Evolutionary conservation across 1,140 invertebrate genomes (phyloP).

Genomic region (Adelges cooleyi): DNA sequence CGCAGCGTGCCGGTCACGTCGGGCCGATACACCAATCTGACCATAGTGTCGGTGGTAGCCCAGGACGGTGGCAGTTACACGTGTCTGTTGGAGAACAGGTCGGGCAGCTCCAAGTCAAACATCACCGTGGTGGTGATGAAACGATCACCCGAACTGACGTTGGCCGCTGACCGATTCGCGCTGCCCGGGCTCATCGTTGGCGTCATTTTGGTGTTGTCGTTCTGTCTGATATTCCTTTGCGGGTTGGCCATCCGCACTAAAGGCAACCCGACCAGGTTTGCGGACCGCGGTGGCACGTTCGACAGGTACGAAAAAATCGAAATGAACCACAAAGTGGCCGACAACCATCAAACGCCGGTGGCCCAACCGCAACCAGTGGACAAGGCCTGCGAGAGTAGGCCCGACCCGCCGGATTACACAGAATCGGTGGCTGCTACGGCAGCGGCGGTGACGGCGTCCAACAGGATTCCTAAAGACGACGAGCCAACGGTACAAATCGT

Average conservation of each 20-base stretch:
- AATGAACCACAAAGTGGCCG: slow-evolving; percentile 44
- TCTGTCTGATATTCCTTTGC: slow-evolving; percentile 49
- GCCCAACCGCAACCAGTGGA: neutral
- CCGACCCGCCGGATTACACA: neutral
- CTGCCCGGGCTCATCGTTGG: slow-evolving; percentile 46
- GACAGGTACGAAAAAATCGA: slow-evolving; percentile 66
- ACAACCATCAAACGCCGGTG: neutral
- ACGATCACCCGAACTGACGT: slow-evolving; percentile 38
- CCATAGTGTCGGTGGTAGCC: slow-evolving; percentile 53
- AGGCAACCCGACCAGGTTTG: slow-evolving; percentile 34
- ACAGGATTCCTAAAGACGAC: no score
- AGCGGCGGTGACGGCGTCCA: no score
- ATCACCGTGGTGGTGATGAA: slow-evolving; percentile 39
- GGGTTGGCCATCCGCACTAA: slow-evolving; percentile 39
- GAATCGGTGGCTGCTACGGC: neutral
- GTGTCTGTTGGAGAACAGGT: slow-evolving; percentile 60
- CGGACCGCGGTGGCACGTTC: slow-evolving; percentile 34
- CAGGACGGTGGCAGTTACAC: slow-evolving; percentile 60
- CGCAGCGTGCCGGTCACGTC: slow-evolving; percentile 37
- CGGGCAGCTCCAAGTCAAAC: slow-evolving; percentile 55
- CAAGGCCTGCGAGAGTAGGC: no score
- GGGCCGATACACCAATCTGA: slow-evolving; percentile 50
- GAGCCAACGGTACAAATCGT: no score
- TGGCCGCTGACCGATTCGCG: slow-evolving; percentile 45
- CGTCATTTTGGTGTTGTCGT: slow-evolving; percentile 45